Evolutionary conservation across 1,140 invertebrate species (phyloP).

Genomic region (Muscidifurax raptorellus): DNA sequence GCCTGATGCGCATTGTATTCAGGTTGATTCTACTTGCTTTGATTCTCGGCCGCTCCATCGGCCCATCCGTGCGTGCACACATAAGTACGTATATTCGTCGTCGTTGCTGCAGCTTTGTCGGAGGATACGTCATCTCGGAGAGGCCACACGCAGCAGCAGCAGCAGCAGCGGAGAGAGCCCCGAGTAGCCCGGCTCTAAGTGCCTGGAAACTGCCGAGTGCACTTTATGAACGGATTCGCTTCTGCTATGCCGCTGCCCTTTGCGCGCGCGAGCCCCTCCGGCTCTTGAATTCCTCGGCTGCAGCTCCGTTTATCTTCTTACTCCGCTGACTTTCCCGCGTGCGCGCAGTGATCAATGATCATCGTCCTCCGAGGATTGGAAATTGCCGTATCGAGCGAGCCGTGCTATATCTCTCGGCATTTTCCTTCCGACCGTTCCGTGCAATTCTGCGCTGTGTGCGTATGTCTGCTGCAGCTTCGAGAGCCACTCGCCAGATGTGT

Average conservation of each 20-base stretch:
- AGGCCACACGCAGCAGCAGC: no score
- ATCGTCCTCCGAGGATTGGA: constrained; percentile 13
- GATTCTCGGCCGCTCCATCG: constrained; percentile 25
- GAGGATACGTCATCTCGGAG: no score
- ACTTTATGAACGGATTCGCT: constrained; percentile 48
- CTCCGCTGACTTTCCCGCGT: constrained; percentile 26
- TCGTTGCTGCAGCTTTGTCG: no score
- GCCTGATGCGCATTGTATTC: neutral
- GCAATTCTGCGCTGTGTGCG: no score
- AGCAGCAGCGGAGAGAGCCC: neutral
- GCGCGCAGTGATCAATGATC: no score
- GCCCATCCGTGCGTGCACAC: no score
- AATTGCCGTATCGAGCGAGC: no score
- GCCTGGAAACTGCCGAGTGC: constrained; percentile 55
- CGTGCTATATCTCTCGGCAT: no score
- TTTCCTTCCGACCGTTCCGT: neutral
- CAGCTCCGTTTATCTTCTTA: constrained; percentile 26
- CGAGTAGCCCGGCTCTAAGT: constrained; percentile 52
- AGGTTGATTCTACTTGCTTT: constrained; percentile 19
- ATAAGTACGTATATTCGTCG: no score
- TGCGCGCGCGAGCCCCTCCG: neutral
- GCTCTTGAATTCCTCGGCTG: constrained; percentile 2
- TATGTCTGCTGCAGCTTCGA: no score
- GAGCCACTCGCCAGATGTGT: neutral
- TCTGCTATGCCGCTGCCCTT: constrained; percentile 3